Evolutionary conservation across 2,113 vertebrate species (phyloP), one percentile per base, ranked within the genome.

Genomic region (Anhinga anhinga): DNA sequence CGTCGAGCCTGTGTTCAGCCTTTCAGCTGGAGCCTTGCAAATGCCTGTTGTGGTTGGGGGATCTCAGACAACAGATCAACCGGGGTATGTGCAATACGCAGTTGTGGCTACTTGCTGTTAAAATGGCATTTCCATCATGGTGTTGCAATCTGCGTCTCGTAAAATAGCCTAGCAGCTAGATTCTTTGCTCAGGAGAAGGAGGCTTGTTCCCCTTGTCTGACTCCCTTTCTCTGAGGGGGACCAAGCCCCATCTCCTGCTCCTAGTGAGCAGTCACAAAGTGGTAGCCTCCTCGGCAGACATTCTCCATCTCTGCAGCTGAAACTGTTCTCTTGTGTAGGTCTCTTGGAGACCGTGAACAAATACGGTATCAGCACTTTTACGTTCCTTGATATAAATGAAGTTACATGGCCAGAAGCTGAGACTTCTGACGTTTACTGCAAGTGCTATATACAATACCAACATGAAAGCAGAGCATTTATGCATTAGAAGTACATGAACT

Each of bases 1-100:
- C 2, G 1, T 38, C 0, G 0, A 84, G 74, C 11, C 70, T 34
- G 13, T 3, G n/a, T 21, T 50, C 78, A 76, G n/a, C 61, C 32
- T 61, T 69, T 65, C 80, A 73, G 53, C 30, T 61, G 44, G 45
- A 87, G 63, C 59, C 50, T 72, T 89, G 77, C n/a, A 22, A 78
- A 71, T 20, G 38, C 30, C 59, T 29, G 6, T 17, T 89, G 25
- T 53, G 30, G 26, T 19, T 67, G 36, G 7, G 9, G 11, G 23
- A 20, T 65, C 62, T 88, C 52, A 21, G 44, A 23, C 15, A 38
- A 6, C 16, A 22, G 9, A 71, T 66, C 86, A 84, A 4, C 45
- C 4, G 9, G 20, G 47, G 16, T 8, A 4, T 18, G 5, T 38
- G 53, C 29, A 77, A 42, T 5, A 14, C 8, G 34, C 42, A n/a